Percentiles rank a stretch among this genome's conserved stretches.
These are phyloP conservation scores for Lasiurus borealis DNA, from an alignment of 2,113 vertebrate species.

Conservation along the genomic window DNA sequence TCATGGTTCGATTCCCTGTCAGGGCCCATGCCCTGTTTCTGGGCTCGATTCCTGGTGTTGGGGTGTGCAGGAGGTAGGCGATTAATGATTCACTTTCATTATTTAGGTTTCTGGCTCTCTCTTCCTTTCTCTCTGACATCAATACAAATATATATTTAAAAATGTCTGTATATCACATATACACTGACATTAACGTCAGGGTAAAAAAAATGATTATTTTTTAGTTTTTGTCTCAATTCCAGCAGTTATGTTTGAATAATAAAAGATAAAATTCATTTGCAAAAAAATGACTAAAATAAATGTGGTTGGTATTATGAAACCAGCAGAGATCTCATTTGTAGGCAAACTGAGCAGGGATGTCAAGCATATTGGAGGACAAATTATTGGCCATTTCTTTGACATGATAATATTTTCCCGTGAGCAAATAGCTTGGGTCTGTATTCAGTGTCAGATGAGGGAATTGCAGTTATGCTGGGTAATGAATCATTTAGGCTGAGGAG, in stretches of 20 bases:
- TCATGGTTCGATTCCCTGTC: too few relatives aligned
- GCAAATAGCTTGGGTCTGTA: neutral
- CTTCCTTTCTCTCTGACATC: too few relatives aligned
- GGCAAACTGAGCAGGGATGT: neutral
- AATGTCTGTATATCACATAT: constrained; percentile 40
- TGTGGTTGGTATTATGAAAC: constrained; percentile 63
- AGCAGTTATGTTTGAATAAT: constrained; percentile 58
- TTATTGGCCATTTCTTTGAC: constrained; percentile 29
- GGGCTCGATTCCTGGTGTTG: too few relatives aligned
- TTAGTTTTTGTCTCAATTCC: constrained; percentile 54
- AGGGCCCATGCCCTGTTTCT: too few relatives aligned
- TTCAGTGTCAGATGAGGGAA: neutral
- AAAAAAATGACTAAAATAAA: constrained; percentile 63
- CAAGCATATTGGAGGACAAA: neutral
- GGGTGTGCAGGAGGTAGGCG: too few relatives aligned
- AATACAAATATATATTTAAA: neutral
- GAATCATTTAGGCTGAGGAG: neutral
- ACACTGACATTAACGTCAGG: neutral
- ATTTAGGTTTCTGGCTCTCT: too few relatives aligned
- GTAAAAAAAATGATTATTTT: constrained; percentile 31
- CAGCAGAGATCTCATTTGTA: neutral
- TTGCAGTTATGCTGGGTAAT: constrained; percentile 29
- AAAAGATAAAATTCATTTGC: constrained; percentile 70
- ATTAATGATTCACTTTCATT: too few relatives aligned
- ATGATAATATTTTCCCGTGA: constrained; percentile 29